Evolutionary conservation across 2,797 vertebrate species (phyloP), one percentile per base, ranked within the genome.

Genomic region (Neoniphon sammara): DNA sequence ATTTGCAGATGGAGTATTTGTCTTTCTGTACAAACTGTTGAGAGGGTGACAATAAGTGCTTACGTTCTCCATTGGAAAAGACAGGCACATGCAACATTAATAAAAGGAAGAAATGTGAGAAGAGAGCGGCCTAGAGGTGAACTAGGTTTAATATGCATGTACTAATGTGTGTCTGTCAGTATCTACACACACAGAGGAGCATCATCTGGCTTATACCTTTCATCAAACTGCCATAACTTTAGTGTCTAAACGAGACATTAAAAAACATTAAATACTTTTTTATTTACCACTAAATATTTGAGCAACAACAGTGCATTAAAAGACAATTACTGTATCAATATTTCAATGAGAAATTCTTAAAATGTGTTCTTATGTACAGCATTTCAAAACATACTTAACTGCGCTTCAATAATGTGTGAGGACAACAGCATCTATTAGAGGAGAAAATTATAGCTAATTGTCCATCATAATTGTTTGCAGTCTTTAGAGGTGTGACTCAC

Each of bases 271-370:
- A 96, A 97, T 96, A 96, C 92, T 92, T 95, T 44, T 44, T 73
- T 93, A 95, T 95, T 96, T 95, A 97, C 92, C 92, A 94, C 95
- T 95, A 95, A 95, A 96, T 96, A 97, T 94, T 91, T 95, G 92
- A 92, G 93, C 92, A 93, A 96, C 94, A 94, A 96, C 95, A 96
- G 95, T 97, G 96, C 96, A 96, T 96, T 95, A 94, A 95, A 93
- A 94, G 91, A 95, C 93, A 94, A 91, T 89, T 93, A 93, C 92
- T 91, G 93, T 94, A 93, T 94, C 93, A 95, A 94, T 93, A 94
- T 91, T 94, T 95, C 82, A 86, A 92, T 91, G 90, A 86, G 89
- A 91, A 94, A 85, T 88, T 91, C 92, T 93, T 93, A 95, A 88
- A 77, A 91, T 93, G 93, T 95, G 90, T 93, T 92, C 90, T 91